Percentiles rank a stretch among this genome's conserved stretches.
Evolutionary conservation across 2,888 invertebrate genomes (phyloP).

Genomic region (Chloroclystis v-ata): DNA sequence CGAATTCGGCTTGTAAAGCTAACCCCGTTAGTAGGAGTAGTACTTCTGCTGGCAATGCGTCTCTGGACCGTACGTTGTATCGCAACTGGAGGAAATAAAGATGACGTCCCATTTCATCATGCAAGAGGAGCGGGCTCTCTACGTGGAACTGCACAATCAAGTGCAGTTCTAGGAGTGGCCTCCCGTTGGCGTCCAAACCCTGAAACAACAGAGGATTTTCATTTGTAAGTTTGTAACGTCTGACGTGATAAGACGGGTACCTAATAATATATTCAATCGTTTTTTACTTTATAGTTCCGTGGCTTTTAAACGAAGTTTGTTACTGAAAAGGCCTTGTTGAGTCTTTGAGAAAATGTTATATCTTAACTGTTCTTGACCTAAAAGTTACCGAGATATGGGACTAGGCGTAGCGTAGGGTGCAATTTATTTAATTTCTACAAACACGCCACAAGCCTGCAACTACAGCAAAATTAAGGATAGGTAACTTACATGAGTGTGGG

Average conservation of each 20-base stretch:
- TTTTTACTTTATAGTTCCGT: too few relatives aligned
- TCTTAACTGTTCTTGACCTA: too few relatives aligned
- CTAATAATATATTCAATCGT: too few relatives aligned
- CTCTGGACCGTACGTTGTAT: slow-evolving; percentile 87
- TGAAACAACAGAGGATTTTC: slow-evolving; percentile 55
- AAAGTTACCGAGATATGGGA: too few relatives aligned
- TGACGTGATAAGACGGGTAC: too few relatives aligned
- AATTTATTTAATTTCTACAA: too few relatives aligned
- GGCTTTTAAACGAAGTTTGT: too few relatives aligned
- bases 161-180: slow-evolving; percentile 91
- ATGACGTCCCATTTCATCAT: slow-evolving; percentile 94
- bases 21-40: slow-evolving; percentile 90
- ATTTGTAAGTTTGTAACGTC: too few relatives aligned
- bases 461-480: neutral
- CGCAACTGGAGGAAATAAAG: slow-evolving; percentile 97
- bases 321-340: too few relatives aligned
- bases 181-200: slow-evolving; percentile 94
- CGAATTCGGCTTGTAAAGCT: slow-evolving; percentile 95
- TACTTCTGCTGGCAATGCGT: slow-evolving; percentile 79
- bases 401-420: too few relatives aligned
- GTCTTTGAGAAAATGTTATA: too few relatives aligned
- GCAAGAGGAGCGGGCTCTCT: slow-evolving; percentile 91
- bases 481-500: slow-evolving; percentile 89
- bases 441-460: too few relatives aligned
- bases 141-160: slow-evolving; percentile 96